phyloP scores from a whole-genome alignment of 2,797 vertebrate genomes.

The Kryptolebias ocellatus region DNA sequence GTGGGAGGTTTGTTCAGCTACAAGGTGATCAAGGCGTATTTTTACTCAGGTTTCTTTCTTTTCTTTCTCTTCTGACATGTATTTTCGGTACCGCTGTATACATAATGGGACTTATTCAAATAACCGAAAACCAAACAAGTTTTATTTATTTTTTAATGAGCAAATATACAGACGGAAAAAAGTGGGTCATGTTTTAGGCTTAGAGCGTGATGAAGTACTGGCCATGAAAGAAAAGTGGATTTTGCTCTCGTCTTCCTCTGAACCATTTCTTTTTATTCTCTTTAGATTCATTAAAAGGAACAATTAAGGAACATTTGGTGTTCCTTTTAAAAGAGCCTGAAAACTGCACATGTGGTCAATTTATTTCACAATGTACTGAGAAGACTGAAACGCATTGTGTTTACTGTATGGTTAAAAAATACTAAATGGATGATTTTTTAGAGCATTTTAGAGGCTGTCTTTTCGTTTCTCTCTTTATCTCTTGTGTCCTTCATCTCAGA shows the following conservation, averaged over 20 bases:
- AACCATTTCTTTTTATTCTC: constrained; percentile 33
- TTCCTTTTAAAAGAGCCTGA: constrained; percentile 15
- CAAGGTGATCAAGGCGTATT: constrained; percentile 72
- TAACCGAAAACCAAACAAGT: constrained; percentile 35
- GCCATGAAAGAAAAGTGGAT: constrained; percentile 39
- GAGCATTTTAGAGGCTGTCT: constrained; percentile 8
- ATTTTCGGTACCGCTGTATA: constrained; percentile 23
- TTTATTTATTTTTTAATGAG: constrained; percentile 17
- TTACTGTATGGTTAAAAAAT: constrained; percentile 31
- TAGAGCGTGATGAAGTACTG: constrained; percentile 41
- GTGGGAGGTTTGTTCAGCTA: constrained; percentile 61
- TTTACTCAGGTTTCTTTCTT: constrained; percentile 25
- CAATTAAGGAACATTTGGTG: constrained; percentile 36
- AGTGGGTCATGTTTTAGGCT: constrained; percentile 62
- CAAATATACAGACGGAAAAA: constrained; percentile 17
- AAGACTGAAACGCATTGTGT: constrained; percentile 6
- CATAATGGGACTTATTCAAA: constrained; percentile 55
- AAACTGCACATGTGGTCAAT: not conserved
- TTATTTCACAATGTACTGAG: constrained; percentile 3
- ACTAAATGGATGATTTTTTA: constrained; percentile 35
- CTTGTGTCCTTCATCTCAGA: constrained; percentile 28
- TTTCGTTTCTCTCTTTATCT: constrained; percentile 23
- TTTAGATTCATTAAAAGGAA: constrained; percentile 47
- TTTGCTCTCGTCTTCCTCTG: constrained; percentile 22
- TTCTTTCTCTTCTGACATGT: constrained; percentile 11